These are phyloP conservation scores for Idaea dimidiata DNA, from an alignment of 2,888 invertebrate species.

Conservation along the genomic window DNA sequence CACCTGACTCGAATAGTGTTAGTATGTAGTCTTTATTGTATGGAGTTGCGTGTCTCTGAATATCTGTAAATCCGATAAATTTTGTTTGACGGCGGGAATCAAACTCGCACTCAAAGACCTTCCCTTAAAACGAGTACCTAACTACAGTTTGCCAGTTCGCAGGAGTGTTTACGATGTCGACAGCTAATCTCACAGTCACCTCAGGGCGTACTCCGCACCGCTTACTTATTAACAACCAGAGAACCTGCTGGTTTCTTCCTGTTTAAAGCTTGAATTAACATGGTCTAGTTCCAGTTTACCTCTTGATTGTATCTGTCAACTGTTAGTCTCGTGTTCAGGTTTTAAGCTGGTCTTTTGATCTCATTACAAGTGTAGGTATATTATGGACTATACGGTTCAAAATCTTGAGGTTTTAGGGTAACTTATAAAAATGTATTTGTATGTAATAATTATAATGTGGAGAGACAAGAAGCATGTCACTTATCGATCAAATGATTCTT, in stretches of 20 bases:
- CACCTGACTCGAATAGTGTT: too few relatives aligned
- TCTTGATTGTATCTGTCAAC: neutral
- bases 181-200: constrained; percentile 47
- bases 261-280: neutral
- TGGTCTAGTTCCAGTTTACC: neutral
- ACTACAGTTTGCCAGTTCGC: constrained; percentile 6
- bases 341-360: neutral
- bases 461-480: too few relatives aligned
- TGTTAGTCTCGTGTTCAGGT: neutral
- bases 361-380: neutral
- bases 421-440: too few relatives aligned
- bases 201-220: constrained; percentile 37
- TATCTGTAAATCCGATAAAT: too few relatives aligned
- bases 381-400: too few relatives aligned
- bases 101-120: neutral
- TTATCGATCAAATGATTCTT: too few relatives aligned
- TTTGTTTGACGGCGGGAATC: too few relatives aligned
- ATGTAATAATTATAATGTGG: too few relatives aligned
- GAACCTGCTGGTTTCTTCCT: neutral
- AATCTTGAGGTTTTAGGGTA: too few relatives aligned
- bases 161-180: constrained; percentile 23
- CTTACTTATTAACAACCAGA: constrained; percentile 38
- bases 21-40: too few relatives aligned
- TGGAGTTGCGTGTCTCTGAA: too few relatives aligned
- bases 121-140: neutral